These are phyloP conservation scores for Grapholita molesta DNA, from an alignment of 1,140 invertebrate genomes.

Conservation along the genomic window DNA sequence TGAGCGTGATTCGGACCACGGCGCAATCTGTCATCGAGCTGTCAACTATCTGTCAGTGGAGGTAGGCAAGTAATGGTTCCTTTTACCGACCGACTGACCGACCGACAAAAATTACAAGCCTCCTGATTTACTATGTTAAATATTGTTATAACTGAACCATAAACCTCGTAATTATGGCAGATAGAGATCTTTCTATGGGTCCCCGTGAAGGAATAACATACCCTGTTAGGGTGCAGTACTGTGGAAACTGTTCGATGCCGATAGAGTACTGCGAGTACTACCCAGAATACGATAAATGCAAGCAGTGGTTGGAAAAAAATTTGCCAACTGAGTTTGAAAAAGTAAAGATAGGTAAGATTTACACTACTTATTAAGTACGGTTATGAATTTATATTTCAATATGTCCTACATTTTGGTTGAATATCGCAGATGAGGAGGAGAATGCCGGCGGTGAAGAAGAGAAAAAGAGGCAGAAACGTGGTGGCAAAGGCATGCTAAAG, in stretches of 20 bases:
- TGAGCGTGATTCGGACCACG: too few relatives aligned
- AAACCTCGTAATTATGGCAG: constrained; percentile 51
- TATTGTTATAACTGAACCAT: not conserved
- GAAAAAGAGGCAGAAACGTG: constrained; percentile 94
- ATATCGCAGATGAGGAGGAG: constrained; percentile 79
- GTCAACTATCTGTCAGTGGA: not conserved
- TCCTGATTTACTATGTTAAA: not conserved
- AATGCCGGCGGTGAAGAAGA: constrained; percentile 88
- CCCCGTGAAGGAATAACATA: constrained; percentile 80
- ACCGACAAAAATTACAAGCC: not conserved
- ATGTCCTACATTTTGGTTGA: constrained; percentile 14
- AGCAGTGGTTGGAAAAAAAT: constrained; percentile 97
- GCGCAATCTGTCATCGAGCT: constrained; percentile 1
- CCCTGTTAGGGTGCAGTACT: constrained; percentile 94
- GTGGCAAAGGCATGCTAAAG: constrained; percentile 93
- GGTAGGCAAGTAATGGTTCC: constrained; percentile 3
- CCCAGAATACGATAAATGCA: constrained; percentile 98
- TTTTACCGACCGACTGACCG: constrained; percentile 9
- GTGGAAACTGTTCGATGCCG: constrained; percentile 96
- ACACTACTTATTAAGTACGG: constrained; percentile 19
- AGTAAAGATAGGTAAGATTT: constrained; percentile 83
- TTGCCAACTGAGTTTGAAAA: constrained; percentile 96
- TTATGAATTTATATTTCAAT: constrained; percentile 22
- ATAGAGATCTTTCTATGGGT: constrained; percentile 72
- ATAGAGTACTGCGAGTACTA: constrained; percentile 99